Percentiles rank a stretch among this genome's conserved stretches.
Conservation (phyloP, 2,113 vertebrate species). For the Cololabis saira region DNA sequence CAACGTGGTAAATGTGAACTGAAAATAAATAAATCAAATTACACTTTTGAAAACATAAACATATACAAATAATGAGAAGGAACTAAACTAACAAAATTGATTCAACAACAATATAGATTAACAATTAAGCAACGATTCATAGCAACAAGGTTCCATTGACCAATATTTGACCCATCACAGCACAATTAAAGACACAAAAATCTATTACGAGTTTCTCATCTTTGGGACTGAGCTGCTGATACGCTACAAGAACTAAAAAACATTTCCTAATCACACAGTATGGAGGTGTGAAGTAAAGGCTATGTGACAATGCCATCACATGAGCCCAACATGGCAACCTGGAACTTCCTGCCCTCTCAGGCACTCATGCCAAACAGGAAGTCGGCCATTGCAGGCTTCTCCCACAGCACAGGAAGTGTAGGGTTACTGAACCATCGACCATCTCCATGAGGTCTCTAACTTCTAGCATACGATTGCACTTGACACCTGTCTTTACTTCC, state of each 20-base stretch:
- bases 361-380: constrained; percentile 72
- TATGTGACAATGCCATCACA: constrained; percentile 70
- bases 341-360: constrained; percentile 75
- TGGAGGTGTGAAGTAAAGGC: constrained; percentile 46
- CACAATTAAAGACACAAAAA: constrained; percentile 99
- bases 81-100: constrained; percentile 90
- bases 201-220: constrained; percentile 99
- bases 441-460: constrained; percentile 56
- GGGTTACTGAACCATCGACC: constrained; percentile 63
- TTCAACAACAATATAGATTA: constrained; percentile 97
- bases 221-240: constrained; percentile 79
- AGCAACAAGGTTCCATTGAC: constrained; percentile 98
- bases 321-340: constrained; percentile 72
- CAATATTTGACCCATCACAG: constrained; percentile 97
- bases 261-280: constrained; percentile 50
- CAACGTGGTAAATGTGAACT: constrained; percentile 71
- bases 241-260: constrained; percentile 19
- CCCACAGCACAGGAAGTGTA: constrained; percentile 76
- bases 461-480: constrained; percentile 55
- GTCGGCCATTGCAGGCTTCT: constrained; percentile 67
- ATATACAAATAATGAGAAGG: constrained; percentile 78
- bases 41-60: constrained; percentile 73
- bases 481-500: constrained; percentile 59
- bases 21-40: constrained; percentile 65
- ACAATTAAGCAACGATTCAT: constrained; percentile 98